A percentile compares a stretch with the other conserved stretches of the same genome.
Evolutionary conservation across 2,888 invertebrate species (phyloP).

Genomic region (Therioaphis trifolii): DNA sequence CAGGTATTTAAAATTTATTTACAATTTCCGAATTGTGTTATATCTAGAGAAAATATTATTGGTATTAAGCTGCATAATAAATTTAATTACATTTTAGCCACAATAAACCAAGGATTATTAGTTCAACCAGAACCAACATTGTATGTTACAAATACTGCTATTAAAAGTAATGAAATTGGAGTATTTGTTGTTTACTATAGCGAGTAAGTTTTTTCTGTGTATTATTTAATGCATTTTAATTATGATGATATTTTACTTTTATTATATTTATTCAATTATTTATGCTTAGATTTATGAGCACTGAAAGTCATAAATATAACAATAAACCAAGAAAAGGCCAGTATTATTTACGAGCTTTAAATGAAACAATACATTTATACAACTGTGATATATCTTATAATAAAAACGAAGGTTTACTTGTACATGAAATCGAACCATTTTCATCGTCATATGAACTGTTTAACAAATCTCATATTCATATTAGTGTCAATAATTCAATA

Average conservation of each 20-base stretch:
- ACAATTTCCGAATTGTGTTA: not conserved
- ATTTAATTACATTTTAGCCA: conserved; percentile 38
- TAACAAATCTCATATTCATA: conserved; percentile 89
- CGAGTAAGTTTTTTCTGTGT: conserved; percentile 71
- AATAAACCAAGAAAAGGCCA: conserved; percentile 68
- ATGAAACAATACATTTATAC: conserved; percentile 84
- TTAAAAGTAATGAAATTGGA: conserved; percentile 84
- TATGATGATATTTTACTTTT: not conserved
- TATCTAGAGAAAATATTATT: too few relatives aligned
- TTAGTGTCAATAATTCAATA: conserved; percentile 86
- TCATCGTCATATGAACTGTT: conserved; percentile 87
- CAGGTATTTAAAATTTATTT: conserved; percentile 67
- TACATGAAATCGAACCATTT: conserved; percentile 87
- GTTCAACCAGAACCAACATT: conserved; percentile 74
- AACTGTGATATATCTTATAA: conserved; percentile 86
- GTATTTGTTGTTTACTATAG: conserved; percentile 88
- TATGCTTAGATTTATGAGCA: conserved; percentile 47
- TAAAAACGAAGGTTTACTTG: conserved; percentile 81
- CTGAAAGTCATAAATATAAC: conserved; percentile 52
- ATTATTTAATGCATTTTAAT: too few relatives aligned
- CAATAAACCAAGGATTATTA: conserved; percentile 61
- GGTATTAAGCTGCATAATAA: conserved; percentile 1
- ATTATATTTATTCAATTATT: not conserved
- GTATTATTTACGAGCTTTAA: conserved; percentile 86
- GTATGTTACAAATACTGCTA: conserved; percentile 78